Base-by-base conservation (phyloP, 2,113 vertebrate species). In the Pteruthius melanotis region DNA sequence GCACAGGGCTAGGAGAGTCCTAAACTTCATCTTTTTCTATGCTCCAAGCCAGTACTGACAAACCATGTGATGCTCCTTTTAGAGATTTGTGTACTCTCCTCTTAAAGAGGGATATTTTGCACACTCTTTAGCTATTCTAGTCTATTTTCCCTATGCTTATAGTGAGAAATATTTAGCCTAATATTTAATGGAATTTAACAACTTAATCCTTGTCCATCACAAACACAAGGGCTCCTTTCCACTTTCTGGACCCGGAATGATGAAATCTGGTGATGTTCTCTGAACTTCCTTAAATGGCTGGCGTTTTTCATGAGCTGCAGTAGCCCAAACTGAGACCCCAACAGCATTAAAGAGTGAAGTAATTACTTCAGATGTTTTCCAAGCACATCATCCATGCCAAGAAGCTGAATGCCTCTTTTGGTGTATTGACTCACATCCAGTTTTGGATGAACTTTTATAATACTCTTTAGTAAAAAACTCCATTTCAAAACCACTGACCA, bases 261-360 rank as follows among this genome's bases (percentile, higher is more conserved):
- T 21, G 2, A 79, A 89, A 21, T 33, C 53, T 47, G 42, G 24
- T 68, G 18, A 40, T 18, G 26, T 30, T 56, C n/a, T 49, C 47
- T 35, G 33, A 44, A 28, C 6, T 20, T 84, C 64, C 31, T 42
- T n/a, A 33, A 60, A 65, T 0, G 0, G 17, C 1, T 15, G 1
- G 11, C 37, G n/a, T 27, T 88, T 66, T 22, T 49, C 37, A 52
- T 28, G 30, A 83, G 35, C 35, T 37, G 30, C 42, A 78, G 28
- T 4, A 75, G 33, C 60, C 39, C 37, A 61, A 31, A 59, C 17
- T 35, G 65, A 92, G 44, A 87, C 10, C 17, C 42, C 47, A 75
- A 35, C 3, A 69, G 40, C 53, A 87, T 26, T 45, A 16, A 35
- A 20, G 28, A 83, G 8, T 39, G 16, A 54, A 79, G 57, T 24